Conservation (phyloP, 2,888 invertebrate species). For the Branchipolynoe longqiensis region DNA sequence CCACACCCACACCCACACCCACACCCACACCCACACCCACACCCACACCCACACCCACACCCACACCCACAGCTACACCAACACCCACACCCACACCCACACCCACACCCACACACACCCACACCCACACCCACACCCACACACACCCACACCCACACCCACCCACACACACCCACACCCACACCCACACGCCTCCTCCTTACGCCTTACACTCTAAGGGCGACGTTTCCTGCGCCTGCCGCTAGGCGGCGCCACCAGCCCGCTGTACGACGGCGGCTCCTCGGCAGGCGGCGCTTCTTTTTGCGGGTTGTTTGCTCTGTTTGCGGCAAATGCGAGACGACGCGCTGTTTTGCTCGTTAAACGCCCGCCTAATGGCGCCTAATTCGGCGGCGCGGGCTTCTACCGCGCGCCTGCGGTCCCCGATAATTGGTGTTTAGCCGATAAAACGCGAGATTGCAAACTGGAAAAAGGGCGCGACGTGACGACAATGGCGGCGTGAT, state of each 20-base stretch:
- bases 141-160: no score
- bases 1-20: no score
- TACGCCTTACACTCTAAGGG: no score
- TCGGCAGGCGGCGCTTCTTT: constrained; percentile 7
- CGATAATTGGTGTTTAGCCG: constrained; percentile 56
- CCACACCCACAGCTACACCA: no score
- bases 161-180: no score
- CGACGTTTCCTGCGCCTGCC: no score
- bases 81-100: no score
- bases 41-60: no score
- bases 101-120: no score
- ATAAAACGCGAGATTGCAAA: constrained; percentile 54
- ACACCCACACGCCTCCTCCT: no score
- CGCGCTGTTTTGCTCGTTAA: constrained; percentile 55
- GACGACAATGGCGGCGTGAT: constrained; percentile 40
- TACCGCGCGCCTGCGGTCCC: constrained; percentile 53
- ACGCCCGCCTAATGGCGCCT: constrained; percentile 47
- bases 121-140: no score
- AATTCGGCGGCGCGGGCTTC: constrained; percentile 47
- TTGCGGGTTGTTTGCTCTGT: constrained; percentile 50
- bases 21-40: no score
- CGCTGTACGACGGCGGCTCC: constrained; percentile 18
- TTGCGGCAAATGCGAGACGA: constrained; percentile 55
- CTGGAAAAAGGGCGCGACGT: constrained; percentile 36
- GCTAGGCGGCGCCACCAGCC: background rate